Evolutionary conservation across 2,888 invertebrate species (phyloP).

Genomic region (Escarpia spicata): DNA sequence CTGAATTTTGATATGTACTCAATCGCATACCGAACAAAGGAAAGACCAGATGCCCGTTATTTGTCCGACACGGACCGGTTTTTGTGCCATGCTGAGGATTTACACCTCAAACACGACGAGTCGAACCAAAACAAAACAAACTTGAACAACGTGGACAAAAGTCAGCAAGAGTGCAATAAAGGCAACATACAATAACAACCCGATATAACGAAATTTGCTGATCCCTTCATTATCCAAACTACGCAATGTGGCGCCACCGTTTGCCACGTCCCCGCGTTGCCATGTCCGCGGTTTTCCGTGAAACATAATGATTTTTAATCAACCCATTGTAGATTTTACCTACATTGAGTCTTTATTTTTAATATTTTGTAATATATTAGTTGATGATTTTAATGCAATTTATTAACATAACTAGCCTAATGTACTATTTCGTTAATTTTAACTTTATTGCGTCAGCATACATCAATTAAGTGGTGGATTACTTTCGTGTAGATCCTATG

Average conservation of each 20-base stretch:
- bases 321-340: background rate
- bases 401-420: no score
- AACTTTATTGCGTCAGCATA: no score
- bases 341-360: no score
- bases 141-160: background rate
- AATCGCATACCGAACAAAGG: slow-evolving; percentile 13
- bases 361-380: no score
- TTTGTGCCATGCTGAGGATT: background rate
- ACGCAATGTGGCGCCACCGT: background rate
- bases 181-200: background rate
- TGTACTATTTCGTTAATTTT: no score
- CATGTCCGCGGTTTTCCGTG: no score
- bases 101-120: background rate
- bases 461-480: no score
- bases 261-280: background rate
- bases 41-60: background rate
- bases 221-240: background rate
- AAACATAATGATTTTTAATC: no score
- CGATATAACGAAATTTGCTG: background rate
- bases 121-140: background rate
- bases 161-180: background rate
- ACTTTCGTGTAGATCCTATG: no score
- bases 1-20: background rate
- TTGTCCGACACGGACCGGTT: background rate
- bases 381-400: no score